These are phyloP conservation scores for Rattus rattus DNA, from an alignment of 2,113 vertebrate species.

Conservation along the genomic window DNA sequence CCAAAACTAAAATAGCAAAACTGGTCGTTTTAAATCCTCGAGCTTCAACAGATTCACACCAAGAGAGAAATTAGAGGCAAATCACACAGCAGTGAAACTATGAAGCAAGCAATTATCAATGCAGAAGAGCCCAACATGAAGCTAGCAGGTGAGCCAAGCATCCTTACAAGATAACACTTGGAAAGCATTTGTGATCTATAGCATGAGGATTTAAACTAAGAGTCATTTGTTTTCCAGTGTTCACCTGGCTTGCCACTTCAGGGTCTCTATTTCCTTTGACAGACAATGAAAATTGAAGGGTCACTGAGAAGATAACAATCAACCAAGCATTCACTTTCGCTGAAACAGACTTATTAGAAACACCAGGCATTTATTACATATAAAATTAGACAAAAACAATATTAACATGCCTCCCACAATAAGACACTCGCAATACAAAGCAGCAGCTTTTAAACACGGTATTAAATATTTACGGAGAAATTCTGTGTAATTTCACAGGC, in stretches of 20 bases:
- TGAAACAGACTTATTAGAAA: background rate
- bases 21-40: background rate
- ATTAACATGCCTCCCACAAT: background rate
- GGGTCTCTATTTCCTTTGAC: background rate
- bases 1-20: no score
- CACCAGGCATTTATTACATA: background rate
- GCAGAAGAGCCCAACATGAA: background rate
- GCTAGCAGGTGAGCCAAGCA: background rate
- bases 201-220: background rate
- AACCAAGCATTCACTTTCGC: background rate
- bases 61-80: background rate
- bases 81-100: background rate
- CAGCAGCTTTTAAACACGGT: background rate
- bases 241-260: background rate
- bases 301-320: background rate
- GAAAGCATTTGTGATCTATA: background rate
- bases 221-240: background rate
- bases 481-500: background rate
- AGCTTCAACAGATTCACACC: background rate
- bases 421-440: background rate
- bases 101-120: background rate
- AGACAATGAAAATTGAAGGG: background rate
- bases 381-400: constrained; percentile 4
- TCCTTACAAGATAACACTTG: background rate
- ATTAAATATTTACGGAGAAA: background rate